Percentiles rank a stretch among this genome's conserved stretches.
Conservation (phyloP, 2,888 invertebrate genomes). For the Dasypogon diadema region DNA sequence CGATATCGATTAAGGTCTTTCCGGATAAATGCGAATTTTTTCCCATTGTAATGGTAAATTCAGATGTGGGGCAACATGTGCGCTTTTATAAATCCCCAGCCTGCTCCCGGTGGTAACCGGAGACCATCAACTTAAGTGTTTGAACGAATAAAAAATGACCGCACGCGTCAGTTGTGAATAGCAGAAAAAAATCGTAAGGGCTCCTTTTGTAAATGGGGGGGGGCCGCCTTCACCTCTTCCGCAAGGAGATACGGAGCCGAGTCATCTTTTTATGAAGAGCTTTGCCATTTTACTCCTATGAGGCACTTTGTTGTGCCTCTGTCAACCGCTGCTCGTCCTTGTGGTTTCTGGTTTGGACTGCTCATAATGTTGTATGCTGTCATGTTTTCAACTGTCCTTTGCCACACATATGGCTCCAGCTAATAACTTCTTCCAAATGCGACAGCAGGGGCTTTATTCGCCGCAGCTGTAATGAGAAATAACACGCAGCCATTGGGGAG, state of each 20-base stretch:
- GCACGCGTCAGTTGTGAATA: conserved; percentile 32
- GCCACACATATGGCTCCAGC: conserved; percentile 33
- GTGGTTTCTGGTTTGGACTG: conserved; percentile 5
- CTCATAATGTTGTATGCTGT: conserved; percentile 21
- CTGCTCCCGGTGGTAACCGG: background rate
- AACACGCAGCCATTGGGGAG: conserved; percentile 16
- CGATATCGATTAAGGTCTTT: conserved; percentile 10
- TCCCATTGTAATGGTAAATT: background rate
- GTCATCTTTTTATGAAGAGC: conserved; percentile 12
- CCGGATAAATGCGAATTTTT: conserved; percentile 11
- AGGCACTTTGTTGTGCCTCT: background rate
- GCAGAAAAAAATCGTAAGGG: background rate
- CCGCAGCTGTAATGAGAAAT: conserved; percentile 26
- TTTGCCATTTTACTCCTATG: conserved; percentile 14
- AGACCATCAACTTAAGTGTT: conserved; percentile 12
- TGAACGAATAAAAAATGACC: conserved; percentile 40
- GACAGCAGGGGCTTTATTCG: conserved; percentile 18
- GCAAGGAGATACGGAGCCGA: background rate
- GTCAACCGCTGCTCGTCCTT: background rate
- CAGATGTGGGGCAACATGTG: conserved; percentile 18
- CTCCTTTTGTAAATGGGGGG: too few relatives aligned
- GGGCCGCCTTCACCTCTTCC: background rate
- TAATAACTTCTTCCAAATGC: conserved; percentile 37
- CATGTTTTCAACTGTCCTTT: conserved; percentile 19
- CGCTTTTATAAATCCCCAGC: background rate